These are phyloP conservation scores for Plestiodon gilberti DNA, from an alignment of 2,113 vertebrate species.

Conservation along the genomic window DNA sequence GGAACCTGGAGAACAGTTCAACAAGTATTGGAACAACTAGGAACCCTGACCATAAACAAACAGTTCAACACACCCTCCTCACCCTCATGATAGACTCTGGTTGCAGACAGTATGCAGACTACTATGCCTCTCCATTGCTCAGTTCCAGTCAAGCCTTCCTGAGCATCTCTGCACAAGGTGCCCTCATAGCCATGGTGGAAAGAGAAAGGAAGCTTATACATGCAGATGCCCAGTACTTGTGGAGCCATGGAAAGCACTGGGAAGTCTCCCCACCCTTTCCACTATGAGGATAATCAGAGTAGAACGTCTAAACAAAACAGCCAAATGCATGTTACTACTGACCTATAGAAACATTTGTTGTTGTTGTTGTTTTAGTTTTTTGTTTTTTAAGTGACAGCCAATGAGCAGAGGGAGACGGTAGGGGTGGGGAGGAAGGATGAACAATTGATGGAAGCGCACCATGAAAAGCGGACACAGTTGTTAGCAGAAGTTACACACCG, in stretches of 20 bases:
- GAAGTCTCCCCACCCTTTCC: conserved; percentile 64
- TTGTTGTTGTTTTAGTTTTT: not conserved
- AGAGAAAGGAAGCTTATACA: conserved; percentile 68
- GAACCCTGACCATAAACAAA: not conserved
- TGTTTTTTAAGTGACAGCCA: conserved; percentile 65
- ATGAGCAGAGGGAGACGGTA: conserved; percentile 61
- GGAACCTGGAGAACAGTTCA: not conserved
- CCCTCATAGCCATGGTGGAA: conserved; percentile 63
- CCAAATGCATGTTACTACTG: conserved; percentile 55
- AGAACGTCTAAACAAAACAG: conserved; percentile 56
- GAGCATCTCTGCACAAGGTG: conserved; percentile 80
- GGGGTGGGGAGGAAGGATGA: conserved; percentile 58
- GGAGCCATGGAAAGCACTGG: conserved; percentile 57
- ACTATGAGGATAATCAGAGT: conserved; percentile 54
- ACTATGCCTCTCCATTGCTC: conserved; percentile 51
- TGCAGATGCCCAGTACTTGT: conserved; percentile 73
- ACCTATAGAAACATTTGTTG: conserved; percentile 53
- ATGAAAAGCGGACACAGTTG: conserved; percentile 70
- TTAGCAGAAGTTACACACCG: conserved; percentile 75
- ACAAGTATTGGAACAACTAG: not conserved
- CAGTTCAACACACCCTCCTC: not conserved
- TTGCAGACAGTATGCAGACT: conserved; percentile 23
- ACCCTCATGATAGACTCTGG: conserved; percentile 29
- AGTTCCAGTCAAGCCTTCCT: conserved; percentile 73
- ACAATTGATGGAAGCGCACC: conserved; percentile 61